Evolutionary conservation across 1,140 invertebrate genomes (phyloP), one percentile per base, ranked within the genome.

Genomic region (Dreissena polymorpha): DNA sequence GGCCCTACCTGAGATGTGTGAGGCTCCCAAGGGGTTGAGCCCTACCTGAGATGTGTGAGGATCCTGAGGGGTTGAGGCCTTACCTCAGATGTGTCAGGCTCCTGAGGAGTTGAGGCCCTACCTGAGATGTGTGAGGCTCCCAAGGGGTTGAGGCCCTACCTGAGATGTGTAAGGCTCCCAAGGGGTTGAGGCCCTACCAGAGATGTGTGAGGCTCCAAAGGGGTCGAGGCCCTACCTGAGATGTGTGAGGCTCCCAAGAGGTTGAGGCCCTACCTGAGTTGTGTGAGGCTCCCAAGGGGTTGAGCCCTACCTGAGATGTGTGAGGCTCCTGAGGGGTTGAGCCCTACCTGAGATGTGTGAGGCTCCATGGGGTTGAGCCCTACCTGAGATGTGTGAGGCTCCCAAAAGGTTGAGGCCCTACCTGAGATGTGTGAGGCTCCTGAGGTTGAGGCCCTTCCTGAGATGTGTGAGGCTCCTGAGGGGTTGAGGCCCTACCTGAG

Each of bases 131-230:
- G 72, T 84, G 7, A 89, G 81, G 53, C 78, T 86, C 0, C 85
- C 89, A 16, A 89, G 84, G n/a, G 79, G 74, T 55, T 74, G 69
- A 23, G 88, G 88, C n/a, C n/a, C n/a, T n/a, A 87, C 86, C 88
- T 79, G 12, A 87, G n/a, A 83, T 85, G 86, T 21, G 72, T 84
- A 3, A 89, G 81, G 53, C 78, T 86, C 0, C 85, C 89, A 16
- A 89, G 84, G n/a, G 79, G 74, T 55, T 74, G 69, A 23, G 88
- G 88, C n/a, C n/a, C n/a, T n/a, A 87, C 86, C 88, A 75, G 12
- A 87, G n/a, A 83, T 85, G 86, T 21, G 72, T 84, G 7, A 89
- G 81, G 53, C 78, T 86, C 0, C 85, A 88, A 16, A 89, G 84
- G n/a, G 79, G 74, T 55, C 72, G 69, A 23, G 88, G 88, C n/a